phyloP scores from a whole-genome alignment of 2,113 vertebrate genomes.

The Notarius quadriscutis region DNA sequence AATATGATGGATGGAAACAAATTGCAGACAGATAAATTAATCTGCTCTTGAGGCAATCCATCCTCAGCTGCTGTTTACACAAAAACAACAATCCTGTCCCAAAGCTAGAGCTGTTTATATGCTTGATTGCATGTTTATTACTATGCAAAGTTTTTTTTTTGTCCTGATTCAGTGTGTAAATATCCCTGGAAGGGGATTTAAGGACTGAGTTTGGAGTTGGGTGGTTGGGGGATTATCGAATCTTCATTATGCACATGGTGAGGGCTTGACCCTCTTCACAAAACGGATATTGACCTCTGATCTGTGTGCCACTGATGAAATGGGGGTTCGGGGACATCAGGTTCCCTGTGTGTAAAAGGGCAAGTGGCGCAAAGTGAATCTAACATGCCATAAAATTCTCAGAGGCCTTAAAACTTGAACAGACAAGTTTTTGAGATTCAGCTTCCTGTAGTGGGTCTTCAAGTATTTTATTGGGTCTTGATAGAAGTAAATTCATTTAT shows the following conservation, averaged over 20 bases:
- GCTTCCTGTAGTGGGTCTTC: not conserved
- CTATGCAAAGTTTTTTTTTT: constrained; percentile 15
- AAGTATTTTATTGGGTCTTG: not conserved
- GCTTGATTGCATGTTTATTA: constrained; percentile 64
- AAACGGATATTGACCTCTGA: constrained; percentile 45
- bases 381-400: constrained; percentile 23
- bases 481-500: not conserved
- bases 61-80: constrained; percentile 62
- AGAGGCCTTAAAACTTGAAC: not conserved
- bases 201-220: not conserved
- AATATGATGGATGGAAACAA: constrained; percentile 62
- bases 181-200: constrained; percentile 22
- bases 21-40: constrained; percentile 61
- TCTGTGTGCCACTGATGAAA: constrained; percentile 26
- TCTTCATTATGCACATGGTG: constrained; percentile 29
- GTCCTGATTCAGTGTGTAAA: constrained; percentile 57
- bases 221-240: constrained; percentile 40
- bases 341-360: constrained; percentile 15
- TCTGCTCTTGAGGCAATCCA: constrained; percentile 49
- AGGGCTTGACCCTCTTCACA: constrained; percentile 44
- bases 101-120: constrained; percentile 62
- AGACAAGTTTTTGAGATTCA: not conserved
- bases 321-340: not conserved
- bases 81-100: constrained; percentile 43
- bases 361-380: constrained; percentile 5